Conservation (phyloP, 2,797 vertebrate genomes). For the Gymnopithys bicolor region DNA sequence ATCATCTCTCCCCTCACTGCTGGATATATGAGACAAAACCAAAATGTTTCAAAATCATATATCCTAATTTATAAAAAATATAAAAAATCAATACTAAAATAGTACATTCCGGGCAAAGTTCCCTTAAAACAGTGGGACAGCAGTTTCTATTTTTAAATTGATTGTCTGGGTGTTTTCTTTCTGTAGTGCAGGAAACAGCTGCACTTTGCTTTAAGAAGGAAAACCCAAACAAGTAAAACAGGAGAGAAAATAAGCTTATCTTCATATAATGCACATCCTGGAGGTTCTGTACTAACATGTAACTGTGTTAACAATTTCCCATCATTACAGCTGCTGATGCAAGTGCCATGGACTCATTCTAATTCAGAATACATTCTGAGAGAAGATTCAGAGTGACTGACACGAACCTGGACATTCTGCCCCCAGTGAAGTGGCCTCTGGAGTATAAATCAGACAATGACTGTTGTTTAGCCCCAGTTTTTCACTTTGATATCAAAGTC, state of each 20-base stretch:
- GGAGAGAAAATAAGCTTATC: background rate
- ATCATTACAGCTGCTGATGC: background rate
- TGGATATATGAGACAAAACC: background rate
- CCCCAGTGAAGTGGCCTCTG: background rate
- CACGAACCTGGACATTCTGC: background rate
- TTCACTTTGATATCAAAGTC: background rate
- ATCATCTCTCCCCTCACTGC: background rate
- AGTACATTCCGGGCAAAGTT: background rate
- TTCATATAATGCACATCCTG: background rate
- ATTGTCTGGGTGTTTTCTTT: background rate
- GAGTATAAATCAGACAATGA: background rate
- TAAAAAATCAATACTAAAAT: background rate
- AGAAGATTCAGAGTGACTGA: background rate
- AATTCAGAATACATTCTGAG: background rate
- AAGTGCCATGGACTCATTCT: background rate
- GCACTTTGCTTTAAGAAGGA: background rate
- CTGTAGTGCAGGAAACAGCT: background rate
- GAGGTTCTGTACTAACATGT: background rate
- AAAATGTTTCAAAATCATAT: background rate
- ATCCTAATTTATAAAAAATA: background rate
- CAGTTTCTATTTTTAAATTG: conserved; percentile 25
- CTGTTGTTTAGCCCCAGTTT: background rate
- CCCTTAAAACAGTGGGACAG: background rate
- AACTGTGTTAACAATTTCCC: background rate
- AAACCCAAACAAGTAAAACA: background rate